Conservation (phyloP, 2,888 invertebrate species). For the Acanthopleura granulata region DNA sequence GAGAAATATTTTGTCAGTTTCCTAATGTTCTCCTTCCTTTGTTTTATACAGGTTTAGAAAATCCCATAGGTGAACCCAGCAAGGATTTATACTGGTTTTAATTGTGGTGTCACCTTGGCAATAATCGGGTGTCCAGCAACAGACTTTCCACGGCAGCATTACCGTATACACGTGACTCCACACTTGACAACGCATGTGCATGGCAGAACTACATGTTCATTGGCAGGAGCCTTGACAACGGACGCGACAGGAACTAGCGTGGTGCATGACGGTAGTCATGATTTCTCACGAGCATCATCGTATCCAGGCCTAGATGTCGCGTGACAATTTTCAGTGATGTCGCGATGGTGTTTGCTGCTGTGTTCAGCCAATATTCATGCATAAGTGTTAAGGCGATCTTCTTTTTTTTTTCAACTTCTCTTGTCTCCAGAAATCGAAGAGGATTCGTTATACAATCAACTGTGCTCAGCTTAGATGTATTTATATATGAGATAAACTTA, state of each 20-base stretch:
- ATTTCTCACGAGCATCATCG: neutral
- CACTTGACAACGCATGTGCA: no score
- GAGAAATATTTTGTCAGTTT: no score
- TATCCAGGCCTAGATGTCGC: neutral
- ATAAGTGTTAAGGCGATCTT: neutral
- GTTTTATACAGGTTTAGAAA: conserved; percentile 8
- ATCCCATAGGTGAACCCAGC: conserved; percentile 2
- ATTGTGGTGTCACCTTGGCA: neutral
- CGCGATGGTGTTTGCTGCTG: no score
- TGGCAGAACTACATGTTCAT: no score
- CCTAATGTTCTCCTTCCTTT: neutral
- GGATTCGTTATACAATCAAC: neutral
- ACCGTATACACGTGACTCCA: no score
- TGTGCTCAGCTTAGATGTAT: conserved; percentile 5
- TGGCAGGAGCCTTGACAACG: neutral
- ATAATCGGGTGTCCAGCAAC: neutral
- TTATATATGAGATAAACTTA: neutral
- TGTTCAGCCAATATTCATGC: neutral
- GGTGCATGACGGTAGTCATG: neutral
- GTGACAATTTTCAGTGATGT: no score
- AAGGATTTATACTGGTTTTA: conserved; percentile 18
- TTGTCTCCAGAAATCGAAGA: neutral
- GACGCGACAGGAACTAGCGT: neutral
- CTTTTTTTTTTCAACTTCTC: neutral
- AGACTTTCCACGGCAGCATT: neutral